Conservation (phyloP, 1,140 invertebrate species). For the Cepaea nemoralis region DNA sequence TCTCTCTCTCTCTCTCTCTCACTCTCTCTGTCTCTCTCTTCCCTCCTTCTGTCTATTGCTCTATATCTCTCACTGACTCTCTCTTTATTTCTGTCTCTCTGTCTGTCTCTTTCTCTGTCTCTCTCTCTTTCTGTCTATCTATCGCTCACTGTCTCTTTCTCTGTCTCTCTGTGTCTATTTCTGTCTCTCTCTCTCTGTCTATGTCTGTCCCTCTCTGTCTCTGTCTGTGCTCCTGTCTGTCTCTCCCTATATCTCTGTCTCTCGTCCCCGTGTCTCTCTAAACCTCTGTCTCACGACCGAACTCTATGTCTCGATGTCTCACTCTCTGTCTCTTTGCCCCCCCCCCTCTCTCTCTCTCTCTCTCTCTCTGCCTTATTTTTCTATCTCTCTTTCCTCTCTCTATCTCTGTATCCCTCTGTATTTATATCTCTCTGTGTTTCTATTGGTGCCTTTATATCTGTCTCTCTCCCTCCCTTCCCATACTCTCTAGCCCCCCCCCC, state of each 20-base stretch:
- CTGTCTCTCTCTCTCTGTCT: constrained; percentile 14
- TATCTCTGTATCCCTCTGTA: not conserved
- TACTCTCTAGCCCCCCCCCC: not conserved
- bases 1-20: constrained; percentile 24
- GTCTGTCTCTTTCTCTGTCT: not conserved
- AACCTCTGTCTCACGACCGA: not conserved
- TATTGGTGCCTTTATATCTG: not conserved
- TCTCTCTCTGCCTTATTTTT: not conserved
- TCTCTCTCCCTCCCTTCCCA: not conserved
- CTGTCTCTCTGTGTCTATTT: not conserved
- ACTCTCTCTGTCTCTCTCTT: no score
- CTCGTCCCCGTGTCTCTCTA: not conserved
- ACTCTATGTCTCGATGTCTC: no score
- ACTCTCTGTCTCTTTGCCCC: not conserved
- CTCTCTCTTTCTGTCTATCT: not conserved
- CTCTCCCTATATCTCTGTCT: constrained; percentile 9
- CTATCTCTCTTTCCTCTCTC: no score
- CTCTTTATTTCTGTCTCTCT: constrained; percentile 12
- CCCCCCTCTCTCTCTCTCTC: constrained; percentile 21
- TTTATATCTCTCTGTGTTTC: not conserved
- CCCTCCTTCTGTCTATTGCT: no score
- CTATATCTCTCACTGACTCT: constrained; percentile 5
- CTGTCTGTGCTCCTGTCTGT: not conserved
- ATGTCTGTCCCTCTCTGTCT: not conserved
- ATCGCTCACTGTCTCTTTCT: not conserved